Percentiles rank a stretch among this genome's conserved stretches.
These are phyloP conservation scores for Choristoneura fumiferana DNA, from an alignment of 1,140 invertebrate species.

Conservation along the genomic window DNA sequence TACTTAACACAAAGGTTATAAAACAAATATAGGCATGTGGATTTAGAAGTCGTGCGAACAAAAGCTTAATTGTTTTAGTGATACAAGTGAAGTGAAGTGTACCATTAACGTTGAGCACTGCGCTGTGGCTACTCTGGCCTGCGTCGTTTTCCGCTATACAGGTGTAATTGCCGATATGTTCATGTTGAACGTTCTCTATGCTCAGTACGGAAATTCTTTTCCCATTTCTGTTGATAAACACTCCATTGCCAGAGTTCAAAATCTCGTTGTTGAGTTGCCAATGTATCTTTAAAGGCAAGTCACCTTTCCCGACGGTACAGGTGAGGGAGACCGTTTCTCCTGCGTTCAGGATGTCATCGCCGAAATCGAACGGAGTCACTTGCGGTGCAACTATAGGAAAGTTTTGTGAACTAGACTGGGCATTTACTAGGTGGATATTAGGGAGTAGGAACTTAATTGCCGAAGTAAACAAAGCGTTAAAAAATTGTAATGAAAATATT, in stretches of 20 bases:
- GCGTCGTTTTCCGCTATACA: constrained; percentile 88
- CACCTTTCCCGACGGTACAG: constrained; percentile 86
- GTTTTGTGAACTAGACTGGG: constrained; percentile 24
- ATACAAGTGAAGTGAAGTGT: constrained; percentile 26
- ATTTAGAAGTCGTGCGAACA: constrained; percentile 26
- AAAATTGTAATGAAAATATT: not conserved
- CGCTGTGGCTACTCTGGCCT: constrained; percentile 79
- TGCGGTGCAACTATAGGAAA: constrained; percentile 80
- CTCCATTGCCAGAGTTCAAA: constrained; percentile 64
- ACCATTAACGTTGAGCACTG: constrained; percentile 80
- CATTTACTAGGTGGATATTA: not conserved
- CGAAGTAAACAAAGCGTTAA: not conserved
- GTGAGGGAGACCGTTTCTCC: constrained; percentile 86
- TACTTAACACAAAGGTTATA: not conserved
- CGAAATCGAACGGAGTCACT: constrained; percentile 84
- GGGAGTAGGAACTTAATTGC: not conserved
- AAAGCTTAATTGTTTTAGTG: constrained; percentile 24
- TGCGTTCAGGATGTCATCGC: constrained; percentile 83
- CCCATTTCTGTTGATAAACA: constrained; percentile 71
- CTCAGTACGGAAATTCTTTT: constrained; percentile 77
- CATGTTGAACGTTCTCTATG: constrained; percentile 83
- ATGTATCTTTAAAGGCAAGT: constrained; percentile 82
- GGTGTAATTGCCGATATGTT: constrained; percentile 89
- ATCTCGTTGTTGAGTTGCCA: constrained; percentile 82
- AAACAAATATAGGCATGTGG: not conserved